Evolutionary conservation across 1,140 invertebrate genomes (phyloP).

Genomic region (Drosophila sproati): DNA sequence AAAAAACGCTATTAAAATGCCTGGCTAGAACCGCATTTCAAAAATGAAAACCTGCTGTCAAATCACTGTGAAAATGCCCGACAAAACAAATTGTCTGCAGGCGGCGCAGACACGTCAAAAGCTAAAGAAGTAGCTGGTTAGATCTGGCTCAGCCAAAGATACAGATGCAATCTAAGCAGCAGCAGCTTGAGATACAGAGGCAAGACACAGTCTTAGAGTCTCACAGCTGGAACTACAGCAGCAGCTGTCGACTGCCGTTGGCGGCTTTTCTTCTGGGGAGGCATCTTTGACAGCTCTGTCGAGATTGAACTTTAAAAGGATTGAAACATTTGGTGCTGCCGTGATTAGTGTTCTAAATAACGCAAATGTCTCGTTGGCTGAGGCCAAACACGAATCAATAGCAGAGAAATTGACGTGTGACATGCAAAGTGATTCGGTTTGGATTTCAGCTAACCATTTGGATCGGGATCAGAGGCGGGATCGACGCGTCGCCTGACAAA

Average conservation of each 20-base stretch:
- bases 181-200: slow-evolving; percentile 9
- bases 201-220: background rate
- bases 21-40: background rate
- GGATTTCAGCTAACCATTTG: slow-evolving; percentile 7
- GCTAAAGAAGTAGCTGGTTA: slow-evolving; percentile 21
- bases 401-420: slow-evolving; percentile 58
- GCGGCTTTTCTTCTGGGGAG: slow-evolving; percentile 51
- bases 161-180: background rate
- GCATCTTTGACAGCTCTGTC: slow-evolving; percentile 27
- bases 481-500: slow-evolving; percentile 69
- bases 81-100: slow-evolving; percentile 74
- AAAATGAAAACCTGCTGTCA: slow-evolving; percentile 30
- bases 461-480: slow-evolving; percentile 45
- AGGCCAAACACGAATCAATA: slow-evolving; percentile 44
- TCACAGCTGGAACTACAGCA: slow-evolving; percentile 30
- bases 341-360: slow-evolving; percentile 79
- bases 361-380: slow-evolving; percentile 45
- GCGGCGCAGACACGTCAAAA: slow-evolving; percentile 58
- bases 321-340: slow-evolving; percentile 72
- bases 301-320: slow-evolving; percentile 49
- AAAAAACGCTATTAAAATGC: slow-evolving; percentile 17
- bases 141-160: slow-evolving; percentile 54
- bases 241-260: slow-evolving; percentile 60
- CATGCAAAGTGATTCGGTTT: slow-evolving; percentile 59
- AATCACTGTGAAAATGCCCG: slow-evolving; percentile 57